phyloP scores from a whole-genome alignment of 2,888 invertebrate genomes.

The Julus scanicus region DNA sequence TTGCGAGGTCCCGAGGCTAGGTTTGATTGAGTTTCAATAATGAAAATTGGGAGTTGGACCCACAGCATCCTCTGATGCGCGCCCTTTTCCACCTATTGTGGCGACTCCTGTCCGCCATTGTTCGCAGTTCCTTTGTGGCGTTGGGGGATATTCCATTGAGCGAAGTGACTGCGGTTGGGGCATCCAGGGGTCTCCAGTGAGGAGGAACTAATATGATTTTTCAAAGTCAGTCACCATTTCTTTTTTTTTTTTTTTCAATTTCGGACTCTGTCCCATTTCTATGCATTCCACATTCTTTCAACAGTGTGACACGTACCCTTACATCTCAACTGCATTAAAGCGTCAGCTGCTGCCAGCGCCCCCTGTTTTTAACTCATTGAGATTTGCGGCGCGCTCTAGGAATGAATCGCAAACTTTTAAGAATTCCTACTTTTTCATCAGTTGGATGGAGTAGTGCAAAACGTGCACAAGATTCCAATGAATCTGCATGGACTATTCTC shows the following conservation, averaged over 20 bases:
- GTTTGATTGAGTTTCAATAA: slow-evolving; percentile 36
- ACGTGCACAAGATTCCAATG: too few species aligned
- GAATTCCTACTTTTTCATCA: too few species aligned
- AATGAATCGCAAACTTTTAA: background rate
- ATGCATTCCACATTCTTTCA: slow-evolving; percentile 40
- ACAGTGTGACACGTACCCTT: background rate
- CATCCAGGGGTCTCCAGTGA: slow-evolving; percentile 43
- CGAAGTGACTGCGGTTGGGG: slow-evolving; percentile 31
- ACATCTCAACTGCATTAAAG: background rate
- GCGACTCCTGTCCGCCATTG: slow-evolving; percentile 30
- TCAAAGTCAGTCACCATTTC: slow-evolving; percentile 41
- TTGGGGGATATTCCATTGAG: background rate
- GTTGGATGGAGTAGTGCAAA: too few species aligned
- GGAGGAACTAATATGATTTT: slow-evolving; percentile 45
- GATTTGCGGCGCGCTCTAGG: background rate
- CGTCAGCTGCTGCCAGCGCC: background rate
- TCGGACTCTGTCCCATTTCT: slow-evolving; percentile 32
- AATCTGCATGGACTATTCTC: too few species aligned
- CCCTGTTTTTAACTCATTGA: background rate
- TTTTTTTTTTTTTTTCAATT: background rate
- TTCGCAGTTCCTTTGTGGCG: slow-evolving; percentile 25
- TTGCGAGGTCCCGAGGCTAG: background rate
- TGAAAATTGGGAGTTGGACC: background rate
- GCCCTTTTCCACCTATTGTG: slow-evolving; percentile 27
- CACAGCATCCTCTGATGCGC: background rate